Evolutionary conservation across 2,888 invertebrate species (phyloP).

Genomic region (Autographa gamma): DNA sequence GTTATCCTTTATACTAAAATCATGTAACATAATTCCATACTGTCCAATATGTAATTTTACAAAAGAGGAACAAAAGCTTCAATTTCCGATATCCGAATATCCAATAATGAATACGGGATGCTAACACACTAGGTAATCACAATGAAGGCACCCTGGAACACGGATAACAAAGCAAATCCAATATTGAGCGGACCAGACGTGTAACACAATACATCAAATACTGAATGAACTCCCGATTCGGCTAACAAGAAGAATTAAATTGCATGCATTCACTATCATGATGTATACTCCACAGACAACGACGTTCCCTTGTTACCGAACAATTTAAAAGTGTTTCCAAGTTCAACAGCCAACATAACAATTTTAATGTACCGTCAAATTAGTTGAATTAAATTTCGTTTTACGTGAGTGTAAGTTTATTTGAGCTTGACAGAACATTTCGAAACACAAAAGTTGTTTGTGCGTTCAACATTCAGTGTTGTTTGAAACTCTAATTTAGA

Average conservation of each 20-base stretch:
- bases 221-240: slow-evolving; percentile 10
- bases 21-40: slow-evolving; percentile 9
- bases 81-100: slow-evolving; percentile 6
- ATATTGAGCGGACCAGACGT: slow-evolving; percentile 11
- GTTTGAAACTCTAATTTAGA: slow-evolving; percentile 34
- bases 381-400: slow-evolving; percentile 29
- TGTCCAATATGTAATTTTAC: slow-evolving; percentile 4
- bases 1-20: slow-evolving; percentile 5
- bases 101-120: slow-evolving; percentile 24
- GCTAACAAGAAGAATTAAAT: slow-evolving; percentile 12
- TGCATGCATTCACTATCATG: slow-evolving; percentile 2
- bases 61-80: neutral
- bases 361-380: slow-evolving; percentile 17
- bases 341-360: slow-evolving; percentile 23
- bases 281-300: neutral
- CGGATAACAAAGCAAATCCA: slow-evolving; percentile 30
- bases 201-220: slow-evolving; percentile 26
- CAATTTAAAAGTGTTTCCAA: slow-evolving; percentile 23
- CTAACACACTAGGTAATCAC: slow-evolving; percentile 13
- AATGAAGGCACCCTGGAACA: slow-evolving; percentile 6
- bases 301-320: slow-evolving; percentile 13
- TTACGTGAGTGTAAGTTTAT: slow-evolving; percentile 34
- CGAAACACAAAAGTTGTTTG: slow-evolving; percentile 27
- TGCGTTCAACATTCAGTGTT: slow-evolving; percentile 24
- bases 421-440: slow-evolving; percentile 37